Base-by-base conservation (phyloP, 2,113 vertebrate species). In the Vireo altiloquus region DNA sequence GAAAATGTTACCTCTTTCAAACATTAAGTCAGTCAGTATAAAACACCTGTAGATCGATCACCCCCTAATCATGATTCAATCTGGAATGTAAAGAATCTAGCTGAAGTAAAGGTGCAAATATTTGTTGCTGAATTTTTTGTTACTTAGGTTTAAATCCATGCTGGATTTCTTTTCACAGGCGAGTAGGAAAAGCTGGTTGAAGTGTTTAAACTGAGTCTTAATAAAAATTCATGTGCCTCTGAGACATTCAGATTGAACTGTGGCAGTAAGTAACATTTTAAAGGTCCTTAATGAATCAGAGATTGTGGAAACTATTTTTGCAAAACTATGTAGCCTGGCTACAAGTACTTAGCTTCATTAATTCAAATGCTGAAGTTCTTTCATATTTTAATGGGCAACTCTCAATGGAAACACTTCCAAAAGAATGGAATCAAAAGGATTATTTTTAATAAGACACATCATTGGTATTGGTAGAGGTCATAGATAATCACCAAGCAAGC, bases 361-460 rank as follows among this genome's bases (percentile, higher is more conserved):
- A 88, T 80, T 82, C 78, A 82, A 88, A 82, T 70, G 12, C 6
- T 31, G 33, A 78, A 79, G 20, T 80, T 90, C 63, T 93, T 94
- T 94, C 75, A 82, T 66, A 93, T 90, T 94, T 93, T 93, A 95
- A 94, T 87, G 16, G 46, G 16, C 7, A 82, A 93, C 49, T 82
- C 78, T 90, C 90, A 94, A 25, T 39, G n/a, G 75, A 88, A 96
- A 53, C 6, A 53, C 37, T 91, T 94, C 31, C 59, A 83, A 90
- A 85, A 88, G 18, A 82, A 92, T 17, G 21, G 27, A 80, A 77
- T 57, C 15, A 80, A 82, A 86, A 86, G 39, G 71, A 77, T 88
- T 88, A 63, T 61, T 94, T 92, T 86, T 90, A 86, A 30, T 88
- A 90, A 53, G 31, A 76, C 4, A 40, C 2, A 0, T 46, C 61